Evolutionary conservation across 2,888 invertebrate species (phyloP), one percentile per base, ranked within the genome.

Genomic region (Caenorhabditis sp.): DNA sequence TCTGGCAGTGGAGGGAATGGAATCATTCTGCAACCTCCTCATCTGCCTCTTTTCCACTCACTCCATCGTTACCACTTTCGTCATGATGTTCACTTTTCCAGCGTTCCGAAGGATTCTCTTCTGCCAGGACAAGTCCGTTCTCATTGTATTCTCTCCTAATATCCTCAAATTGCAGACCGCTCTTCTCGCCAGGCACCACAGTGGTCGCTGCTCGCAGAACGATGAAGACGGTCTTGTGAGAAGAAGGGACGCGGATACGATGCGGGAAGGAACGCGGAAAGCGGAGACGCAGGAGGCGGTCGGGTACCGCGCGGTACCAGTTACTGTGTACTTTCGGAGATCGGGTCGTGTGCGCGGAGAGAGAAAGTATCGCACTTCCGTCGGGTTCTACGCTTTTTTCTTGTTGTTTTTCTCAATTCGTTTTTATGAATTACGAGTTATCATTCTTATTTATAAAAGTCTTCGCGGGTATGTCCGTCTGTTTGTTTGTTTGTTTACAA

Each of bases 181-280:
- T 65, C 24, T 65, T 65, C 55, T 65, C 65, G 2, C 65, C 65
- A 5, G 65, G 55, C 2, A 65, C 65, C n/a, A 65, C 65, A n/a
- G n/a, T n/a, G 8, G 37, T 65, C 32, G 55, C 46, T 48, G 46
- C 43, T 1, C 26, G 26, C 15, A 15, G 30, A 30, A 9, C 20
- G 2, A 17, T 32, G 3, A 50, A 50, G 15, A 30, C 32, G 15
- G 32, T 17, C 7, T 9, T 30, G 9, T 50, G 50, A 50, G 30
- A n/a, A 11, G 4, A 26, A n/a, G n/a, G n/a, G 7, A 11, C 48
- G 48, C 24, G 20, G 11, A 22, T n/a, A 2, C 22, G 24, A 2
- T 2, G 26, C 8, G 26, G n/a, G 13, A 46, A 3, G 24, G 2
- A 46, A 26, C 20, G 41, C 30, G n/a, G n/a, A n/a, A n/a, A n/a